phyloP scores from a whole-genome alignment of 2,888 invertebrate genomes.

The Rosalia funebris region DNA sequence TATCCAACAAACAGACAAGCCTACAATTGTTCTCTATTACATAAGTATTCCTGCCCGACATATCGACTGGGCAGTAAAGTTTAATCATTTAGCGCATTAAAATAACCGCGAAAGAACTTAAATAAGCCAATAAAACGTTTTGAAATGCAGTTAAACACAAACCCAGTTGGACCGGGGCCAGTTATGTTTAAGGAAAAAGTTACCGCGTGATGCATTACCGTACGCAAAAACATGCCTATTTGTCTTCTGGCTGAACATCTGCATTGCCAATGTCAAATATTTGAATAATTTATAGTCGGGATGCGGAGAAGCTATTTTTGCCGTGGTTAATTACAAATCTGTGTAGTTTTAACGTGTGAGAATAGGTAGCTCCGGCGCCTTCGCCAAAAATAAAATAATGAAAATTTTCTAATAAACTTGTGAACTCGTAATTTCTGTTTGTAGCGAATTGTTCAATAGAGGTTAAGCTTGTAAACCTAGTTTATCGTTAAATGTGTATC shows the following conservation, averaged over 20 bases:
- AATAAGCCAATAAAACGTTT: constrained; percentile 10
- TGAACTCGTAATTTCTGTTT: too few species aligned
- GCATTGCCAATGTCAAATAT: constrained; percentile 22
- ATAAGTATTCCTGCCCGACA: not conserved
- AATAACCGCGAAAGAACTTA: constrained; percentile 16
- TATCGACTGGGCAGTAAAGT: constrained; percentile 2
- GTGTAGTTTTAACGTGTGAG: not conserved
- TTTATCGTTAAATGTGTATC: too few species aligned
- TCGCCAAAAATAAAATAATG: not conserved
- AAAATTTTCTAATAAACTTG: too few species aligned
- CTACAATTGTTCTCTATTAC: too few species aligned
- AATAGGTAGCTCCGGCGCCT: not conserved
- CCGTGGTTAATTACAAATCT: not conserved
- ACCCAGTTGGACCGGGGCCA: constrained; percentile 18
- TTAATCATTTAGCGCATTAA: constrained; percentile 1
- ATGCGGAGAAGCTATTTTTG: not conserved
- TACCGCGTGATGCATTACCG: not conserved
- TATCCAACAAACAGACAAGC: too few species aligned
- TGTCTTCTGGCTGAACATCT: constrained; percentile 6
- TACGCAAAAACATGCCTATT: constrained; percentile 14
- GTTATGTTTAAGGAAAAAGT: constrained; percentile 2
- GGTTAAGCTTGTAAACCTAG: too few species aligned
- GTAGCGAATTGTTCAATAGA: too few species aligned
- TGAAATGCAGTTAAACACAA: constrained; percentile 17
- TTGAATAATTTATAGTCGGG: constrained; percentile 5